phyloP scores from a whole-genome alignment of 2,113 vertebrate species.

The Podarcis muralis region DNA sequence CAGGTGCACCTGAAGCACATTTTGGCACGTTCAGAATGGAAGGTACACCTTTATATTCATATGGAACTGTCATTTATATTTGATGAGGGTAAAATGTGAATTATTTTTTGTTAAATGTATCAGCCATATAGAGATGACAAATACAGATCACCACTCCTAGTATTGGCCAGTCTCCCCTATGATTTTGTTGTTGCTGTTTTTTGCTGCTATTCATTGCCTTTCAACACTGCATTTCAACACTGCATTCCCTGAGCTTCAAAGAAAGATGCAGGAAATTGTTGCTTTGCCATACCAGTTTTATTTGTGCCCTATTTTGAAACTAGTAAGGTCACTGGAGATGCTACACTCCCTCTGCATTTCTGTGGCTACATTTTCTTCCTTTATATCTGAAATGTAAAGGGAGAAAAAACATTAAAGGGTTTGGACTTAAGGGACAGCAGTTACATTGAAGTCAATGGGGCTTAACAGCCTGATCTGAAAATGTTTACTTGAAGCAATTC shows the following conservation, averaged over 20 bases:
- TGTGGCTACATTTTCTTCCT: background rate
- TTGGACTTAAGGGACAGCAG: background rate
- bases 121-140: background rate
- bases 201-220: background rate
- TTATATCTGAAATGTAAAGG: background rate
- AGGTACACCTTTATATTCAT: background rate
- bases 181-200: fast-evolving
- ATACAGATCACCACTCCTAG: background rate
- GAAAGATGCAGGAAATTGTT: background rate
- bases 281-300: background rate
- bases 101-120: fast-evolving
- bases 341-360: background rate
- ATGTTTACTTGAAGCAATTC: background rate
- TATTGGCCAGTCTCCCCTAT: background rate
- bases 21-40: background rate
- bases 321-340: background rate
- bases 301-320: slow-evolving; percentile 7
- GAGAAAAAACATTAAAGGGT: background rate
- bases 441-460: background rate
- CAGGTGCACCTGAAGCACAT: background rate
- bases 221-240: background rate
- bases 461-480: background rate
- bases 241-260: background rate
- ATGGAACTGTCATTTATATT: background rate
- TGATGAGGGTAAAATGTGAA: background rate